phyloP scores from a whole-genome alignment of 2,888 invertebrate genomes.

The Drosophila tanythrix region DNA sequence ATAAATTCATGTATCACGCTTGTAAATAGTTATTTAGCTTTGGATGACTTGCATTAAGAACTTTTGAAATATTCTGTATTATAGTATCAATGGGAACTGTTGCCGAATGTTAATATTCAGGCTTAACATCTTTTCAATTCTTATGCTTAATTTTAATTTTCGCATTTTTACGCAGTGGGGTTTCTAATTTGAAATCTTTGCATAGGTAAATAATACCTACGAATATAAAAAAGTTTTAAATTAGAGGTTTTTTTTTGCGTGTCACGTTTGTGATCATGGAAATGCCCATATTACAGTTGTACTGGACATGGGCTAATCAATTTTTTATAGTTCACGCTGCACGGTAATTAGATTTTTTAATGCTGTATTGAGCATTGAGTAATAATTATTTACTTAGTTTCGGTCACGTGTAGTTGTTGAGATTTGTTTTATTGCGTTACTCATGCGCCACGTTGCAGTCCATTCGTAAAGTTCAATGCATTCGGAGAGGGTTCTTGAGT shows the following conservation, averaged over 20 bases:
- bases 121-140: not conserved
- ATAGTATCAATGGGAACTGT: not conserved
- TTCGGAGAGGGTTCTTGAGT: constrained; percentile 57
- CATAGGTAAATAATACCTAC: not conserved
- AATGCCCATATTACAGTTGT: not conserved
- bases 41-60: not conserved
- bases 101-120: not conserved
- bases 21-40: not conserved
- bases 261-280: not conserved
- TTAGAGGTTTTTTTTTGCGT: not conserved
- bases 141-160: not conserved
- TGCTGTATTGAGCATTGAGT: constrained; percentile 7
- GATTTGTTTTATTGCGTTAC: constrained; percentile 50
- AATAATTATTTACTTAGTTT: constrained; percentile 27
- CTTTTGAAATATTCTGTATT: not conserved
- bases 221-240: not conserved
- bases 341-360: constrained; percentile 18
- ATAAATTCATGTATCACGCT: not conserved
- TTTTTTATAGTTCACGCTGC: constrained; percentile 3
- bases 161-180: not conserved
- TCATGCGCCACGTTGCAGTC: constrained; percentile 72
- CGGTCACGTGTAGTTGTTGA: constrained; percentile 49
- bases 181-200: not conserved
- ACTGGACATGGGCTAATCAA: not conserved
- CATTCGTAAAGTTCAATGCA: constrained; percentile 66